Base-by-base conservation (phyloP, 2,888 invertebrate species). In the Drosophila aldrichi region DNA sequence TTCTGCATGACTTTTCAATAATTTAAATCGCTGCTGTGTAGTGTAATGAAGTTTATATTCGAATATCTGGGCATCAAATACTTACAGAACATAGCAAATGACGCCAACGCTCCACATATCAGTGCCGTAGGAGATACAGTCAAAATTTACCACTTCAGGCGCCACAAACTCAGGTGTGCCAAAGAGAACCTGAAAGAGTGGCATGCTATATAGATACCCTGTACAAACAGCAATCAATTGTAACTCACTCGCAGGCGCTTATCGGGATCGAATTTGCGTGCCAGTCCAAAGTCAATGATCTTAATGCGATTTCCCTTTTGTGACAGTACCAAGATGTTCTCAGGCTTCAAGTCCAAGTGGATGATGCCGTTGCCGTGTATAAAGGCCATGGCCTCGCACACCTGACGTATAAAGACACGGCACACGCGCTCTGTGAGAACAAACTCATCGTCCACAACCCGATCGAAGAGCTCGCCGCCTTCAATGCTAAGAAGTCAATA, bases 31-130 rank as follows among this genome's bases (percentile, higher is more conserved):
- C 54, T 32, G 49, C 6, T 40, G 40, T 40, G 22, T n/a, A 38
- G 49, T 59, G 14, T 58, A 36, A 34, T 29, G 25, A 22, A 16
- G 22, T 18, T 20, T 32, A n/a, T 52, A 22, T 46, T 22, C n/a
- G 48, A 48, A 55, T 20, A 2, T 29, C 34, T 32, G 3, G 2
- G n/a, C 32, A 5, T 1, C 4, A 48, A n/a, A 12, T 51, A 96
- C 98, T 98, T 94, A 99, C 99, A 99, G 94, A 66, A 99, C 98
- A 93, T 99, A 99, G 92, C 98, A 97, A 87, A 99, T 98, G 71
- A 99, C 99, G 48, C 99, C 99, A 29, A 99, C 96, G 60, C 98
- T 98, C 99, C 99, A 99, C 98, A 99, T 98, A 91, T 99, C 99
- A 0, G 99, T 98, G 10, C 97, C 97, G 91, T 96, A 98, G 64